These are phyloP conservation scores for Hofmannophila pseudospretella DNA, from an alignment of 2,888 invertebrate genomes.

Conservation along the genomic window DNA sequence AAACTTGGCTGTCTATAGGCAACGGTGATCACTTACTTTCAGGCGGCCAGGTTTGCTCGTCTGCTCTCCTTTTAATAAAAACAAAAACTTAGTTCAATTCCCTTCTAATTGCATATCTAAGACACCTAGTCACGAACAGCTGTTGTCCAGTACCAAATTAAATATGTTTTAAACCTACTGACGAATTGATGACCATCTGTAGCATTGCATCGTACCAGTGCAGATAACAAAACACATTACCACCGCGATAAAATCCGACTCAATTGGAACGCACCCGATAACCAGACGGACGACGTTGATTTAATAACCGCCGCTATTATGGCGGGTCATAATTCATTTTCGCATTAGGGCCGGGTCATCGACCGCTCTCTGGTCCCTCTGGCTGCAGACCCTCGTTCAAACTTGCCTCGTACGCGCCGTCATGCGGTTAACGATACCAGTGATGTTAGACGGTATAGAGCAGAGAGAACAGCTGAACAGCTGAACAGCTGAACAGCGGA, in stretches of 20 bases:
- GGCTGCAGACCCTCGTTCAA: constrained; percentile 9
- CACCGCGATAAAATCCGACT: neutral
- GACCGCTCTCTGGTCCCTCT: constrained; percentile 5
- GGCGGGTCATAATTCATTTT: constrained; percentile 50
- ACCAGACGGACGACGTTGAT: constrained; percentile 28
- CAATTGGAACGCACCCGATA: neutral
- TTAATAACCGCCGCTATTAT: constrained; percentile 49
- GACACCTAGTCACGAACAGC: no score
- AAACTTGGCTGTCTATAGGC: no score
- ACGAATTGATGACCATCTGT: no score
- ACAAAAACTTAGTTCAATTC: no score
- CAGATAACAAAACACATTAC: neutral
- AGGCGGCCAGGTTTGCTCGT: no score
- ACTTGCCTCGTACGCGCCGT: constrained; percentile 11
- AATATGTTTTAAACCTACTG: no score
- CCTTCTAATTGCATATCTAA: no score
- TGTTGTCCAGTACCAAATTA: no score
- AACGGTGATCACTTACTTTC: no score
- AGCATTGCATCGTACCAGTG: no score
- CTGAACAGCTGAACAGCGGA: no score
- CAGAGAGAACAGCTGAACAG: neutral
- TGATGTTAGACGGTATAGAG: neutral
- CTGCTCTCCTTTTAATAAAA: no score
- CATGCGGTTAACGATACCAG: constrained; percentile 13
- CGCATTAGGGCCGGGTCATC: constrained; percentile 33